Percentiles rank a stretch among this genome's conserved stretches.
These are phyloP conservation scores for Drosophila sordidula DNA, from an alignment of 2,888 invertebrate species.

Conservation along the genomic window DNA sequence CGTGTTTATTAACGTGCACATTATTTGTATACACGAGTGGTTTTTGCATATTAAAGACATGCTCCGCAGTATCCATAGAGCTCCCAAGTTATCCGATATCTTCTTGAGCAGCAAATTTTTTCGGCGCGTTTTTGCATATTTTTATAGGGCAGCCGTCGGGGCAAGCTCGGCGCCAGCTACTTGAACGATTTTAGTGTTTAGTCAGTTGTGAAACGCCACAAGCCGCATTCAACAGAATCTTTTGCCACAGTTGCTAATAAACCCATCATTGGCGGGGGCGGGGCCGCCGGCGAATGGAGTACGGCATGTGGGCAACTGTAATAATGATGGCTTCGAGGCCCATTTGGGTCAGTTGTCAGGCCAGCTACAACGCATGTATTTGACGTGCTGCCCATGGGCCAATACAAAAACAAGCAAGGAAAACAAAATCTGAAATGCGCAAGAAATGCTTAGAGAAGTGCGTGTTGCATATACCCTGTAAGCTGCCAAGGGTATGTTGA, in stretches of 20 bases:
- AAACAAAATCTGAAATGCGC: neutral
- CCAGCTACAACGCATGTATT: constrained; percentile 12
- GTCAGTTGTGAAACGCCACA: constrained; percentile 36
- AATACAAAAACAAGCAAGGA: constrained; percentile 1
- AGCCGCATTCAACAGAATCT: constrained; percentile 20
- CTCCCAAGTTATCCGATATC: constrained; percentile 20
- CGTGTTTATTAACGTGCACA: constrained; percentile 57
- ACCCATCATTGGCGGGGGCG: constrained; percentile 34
- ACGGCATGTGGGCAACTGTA: constrained; percentile 35
- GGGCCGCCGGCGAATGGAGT: constrained; percentile 1
- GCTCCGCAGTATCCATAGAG: neutral
- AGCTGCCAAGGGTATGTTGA: neutral
- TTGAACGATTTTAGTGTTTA: constrained; percentile 35
- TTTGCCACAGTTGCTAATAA: constrained; percentile 43
- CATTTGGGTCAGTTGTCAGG: constrained; percentile 20
- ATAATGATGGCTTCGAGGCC: constrained; percentile 32
- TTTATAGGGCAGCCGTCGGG: neutral
- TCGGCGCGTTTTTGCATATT: constrained; percentile 46
- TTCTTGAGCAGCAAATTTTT: constrained; percentile 18
- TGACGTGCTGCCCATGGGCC: constrained; percentile 14
- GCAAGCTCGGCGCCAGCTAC: neutral
- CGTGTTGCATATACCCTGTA: neutral
- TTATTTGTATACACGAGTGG: constrained; percentile 64
- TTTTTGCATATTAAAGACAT: constrained; percentile 56
- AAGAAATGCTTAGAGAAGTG: neutral